Conservation (phyloP, 2,888 invertebrate genomes). For the Dusona sp. region DNA sequence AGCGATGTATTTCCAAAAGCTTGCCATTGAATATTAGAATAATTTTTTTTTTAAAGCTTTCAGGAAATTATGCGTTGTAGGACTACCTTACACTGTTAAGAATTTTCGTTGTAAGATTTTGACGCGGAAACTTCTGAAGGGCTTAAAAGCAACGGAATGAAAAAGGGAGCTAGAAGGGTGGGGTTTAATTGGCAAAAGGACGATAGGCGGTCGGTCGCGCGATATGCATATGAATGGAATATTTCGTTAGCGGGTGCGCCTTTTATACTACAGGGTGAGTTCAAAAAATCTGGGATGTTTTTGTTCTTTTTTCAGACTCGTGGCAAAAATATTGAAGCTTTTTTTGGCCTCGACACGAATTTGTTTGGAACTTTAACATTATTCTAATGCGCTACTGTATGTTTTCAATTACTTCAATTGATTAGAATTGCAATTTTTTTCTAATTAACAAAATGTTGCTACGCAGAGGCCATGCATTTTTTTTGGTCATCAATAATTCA, state of each 20-base stretch:
- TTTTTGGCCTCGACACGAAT: not conserved
- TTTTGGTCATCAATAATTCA: not conserved
- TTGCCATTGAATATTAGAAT: not conserved
- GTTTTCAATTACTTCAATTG: not conserved
- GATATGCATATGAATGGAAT: slow-evolving; percentile 81
- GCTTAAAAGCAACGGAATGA: slow-evolving; percentile 18
- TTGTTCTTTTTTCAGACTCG: not conserved
- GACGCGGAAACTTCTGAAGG: slow-evolving; percentile 45
- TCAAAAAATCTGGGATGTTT: not conserved
- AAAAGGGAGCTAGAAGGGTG: slow-evolving; percentile 6
- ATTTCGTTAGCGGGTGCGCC: slow-evolving; percentile 75
- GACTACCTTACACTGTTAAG: too few relatives aligned
- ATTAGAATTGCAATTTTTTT: not conserved
- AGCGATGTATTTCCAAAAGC: not conserved
- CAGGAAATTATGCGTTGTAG: not conserved
- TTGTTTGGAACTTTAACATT: not conserved
- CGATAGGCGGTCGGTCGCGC: slow-evolving; percentile 78
- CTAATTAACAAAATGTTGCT: too few relatives aligned
- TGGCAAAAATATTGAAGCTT: not conserved
- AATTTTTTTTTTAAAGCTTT: not conserved
- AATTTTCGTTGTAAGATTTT: slow-evolving; percentile 37
- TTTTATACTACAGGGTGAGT: not conserved
- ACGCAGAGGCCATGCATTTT: too few relatives aligned
- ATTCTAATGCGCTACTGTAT: not conserved
- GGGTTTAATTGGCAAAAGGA: slow-evolving; percentile 80